Evolutionary conservation across 2,797 vertebrate genomes (phyloP).

Genomic region (Gobionotothen gibberifrons): DNA sequence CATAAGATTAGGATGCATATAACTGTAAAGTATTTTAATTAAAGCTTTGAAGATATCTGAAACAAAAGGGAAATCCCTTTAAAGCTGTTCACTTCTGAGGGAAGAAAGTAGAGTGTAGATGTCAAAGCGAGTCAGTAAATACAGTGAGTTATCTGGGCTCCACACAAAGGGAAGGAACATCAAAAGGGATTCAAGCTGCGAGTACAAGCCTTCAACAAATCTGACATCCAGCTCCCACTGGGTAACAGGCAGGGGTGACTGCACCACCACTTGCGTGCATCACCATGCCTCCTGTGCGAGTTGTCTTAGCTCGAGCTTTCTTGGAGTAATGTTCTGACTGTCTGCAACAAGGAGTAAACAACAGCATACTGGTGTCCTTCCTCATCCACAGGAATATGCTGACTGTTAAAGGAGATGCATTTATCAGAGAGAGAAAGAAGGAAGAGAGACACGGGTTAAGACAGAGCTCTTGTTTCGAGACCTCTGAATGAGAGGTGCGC

Average conservation of each 20-base stretch:
- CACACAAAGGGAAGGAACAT: conserved; percentile 50
- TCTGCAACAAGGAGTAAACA: conserved; percentile 60
- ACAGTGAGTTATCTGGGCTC: conserved; percentile 42
- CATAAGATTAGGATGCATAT: conserved; percentile 10
- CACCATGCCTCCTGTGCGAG: conserved; percentile 30
- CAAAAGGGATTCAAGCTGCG: conserved; percentile 59
- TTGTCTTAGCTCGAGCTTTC: conserved; percentile 52
- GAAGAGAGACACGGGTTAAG: conserved; percentile 1
- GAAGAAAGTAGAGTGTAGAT: conserved; percentile 15
- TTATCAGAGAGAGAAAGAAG: conserved; percentile 41
- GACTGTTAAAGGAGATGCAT: conserved; percentile 52
- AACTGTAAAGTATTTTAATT: conserved; percentile 12
- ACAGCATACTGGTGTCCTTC: conserved; percentile 64
- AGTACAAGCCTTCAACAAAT: conserved; percentile 61
- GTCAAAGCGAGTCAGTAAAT: conserved; percentile 37
- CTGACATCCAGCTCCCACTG: conserved; percentile 63
- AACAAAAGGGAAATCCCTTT: conserved; percentile 7
- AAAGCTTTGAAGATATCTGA: conserved; percentile 19
- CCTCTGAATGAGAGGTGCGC: conserved; percentile 6
- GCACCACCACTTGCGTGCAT: conserved; percentile 55
- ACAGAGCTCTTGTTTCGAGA: conserved; percentile 18
- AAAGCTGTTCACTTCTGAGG: conserved; percentile 9
- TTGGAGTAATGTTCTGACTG: conserved; percentile 57
- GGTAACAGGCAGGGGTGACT: conserved; percentile 55
- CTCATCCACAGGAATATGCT: conserved; percentile 42